A percentile compares a stretch with the other conserved stretches of the same genome.
phyloP scores from a whole-genome alignment of 2,888 invertebrate genomes.

The Callimorpha dominula region DNA sequence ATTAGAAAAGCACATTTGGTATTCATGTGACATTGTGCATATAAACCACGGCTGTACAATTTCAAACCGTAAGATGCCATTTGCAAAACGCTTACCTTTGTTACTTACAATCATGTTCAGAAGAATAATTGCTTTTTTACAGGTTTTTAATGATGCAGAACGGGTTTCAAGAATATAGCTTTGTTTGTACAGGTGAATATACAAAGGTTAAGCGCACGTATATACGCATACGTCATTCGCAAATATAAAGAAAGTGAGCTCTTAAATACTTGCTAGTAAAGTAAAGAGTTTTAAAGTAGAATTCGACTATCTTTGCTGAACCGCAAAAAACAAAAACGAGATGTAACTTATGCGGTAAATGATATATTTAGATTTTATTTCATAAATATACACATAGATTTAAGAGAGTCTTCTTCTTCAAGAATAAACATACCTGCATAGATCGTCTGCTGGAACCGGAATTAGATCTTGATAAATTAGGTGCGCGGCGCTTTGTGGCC shows the following conservation, averaged over 20 bases:
- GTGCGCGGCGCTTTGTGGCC: conserved; percentile 95
- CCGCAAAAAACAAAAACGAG: no score
- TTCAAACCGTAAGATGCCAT: conserved; percentile 37
- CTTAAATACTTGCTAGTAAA: no score
- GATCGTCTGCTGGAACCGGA: conserved; percentile 95
- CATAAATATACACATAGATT: no score
- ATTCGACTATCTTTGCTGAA: no score
- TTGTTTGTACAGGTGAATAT: not conserved
- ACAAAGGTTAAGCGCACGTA: no score
- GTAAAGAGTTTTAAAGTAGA: no score
- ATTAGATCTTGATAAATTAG: conserved; percentile 96
- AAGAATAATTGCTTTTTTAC: conserved; percentile 38
- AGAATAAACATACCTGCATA: conserved; percentile 88
- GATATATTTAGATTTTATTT: no score
- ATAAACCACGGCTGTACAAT: conserved; percentile 27
- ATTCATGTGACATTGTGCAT: conserved; percentile 29
- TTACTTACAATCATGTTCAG: conserved; percentile 33
- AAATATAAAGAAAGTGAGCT: no score
- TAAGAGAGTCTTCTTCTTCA: no score
- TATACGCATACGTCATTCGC: no score
- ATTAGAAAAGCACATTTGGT: conserved; percentile 34
- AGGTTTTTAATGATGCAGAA: conserved; percentile 23
- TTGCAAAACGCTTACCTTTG: conserved; percentile 36
- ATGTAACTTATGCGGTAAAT: no score
- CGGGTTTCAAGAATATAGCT: conserved; percentile 15